Conservation (phyloP, 2,113 vertebrate genomes). For the Pomatorhinus ruficollis region DNA sequence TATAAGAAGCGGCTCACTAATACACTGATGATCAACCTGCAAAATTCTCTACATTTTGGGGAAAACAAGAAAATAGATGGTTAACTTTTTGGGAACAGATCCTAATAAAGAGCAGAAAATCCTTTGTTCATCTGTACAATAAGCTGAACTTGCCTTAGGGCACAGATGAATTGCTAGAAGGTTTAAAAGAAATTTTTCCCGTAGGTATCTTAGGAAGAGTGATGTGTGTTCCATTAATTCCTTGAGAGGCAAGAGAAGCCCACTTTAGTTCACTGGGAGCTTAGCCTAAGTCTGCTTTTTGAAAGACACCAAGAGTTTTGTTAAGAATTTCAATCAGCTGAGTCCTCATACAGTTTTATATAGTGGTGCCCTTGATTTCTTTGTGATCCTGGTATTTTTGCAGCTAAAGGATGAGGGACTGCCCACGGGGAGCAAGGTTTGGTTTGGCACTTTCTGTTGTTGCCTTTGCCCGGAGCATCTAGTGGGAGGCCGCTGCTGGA, state of each 20-base stretch:
- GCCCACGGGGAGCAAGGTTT: neutral
- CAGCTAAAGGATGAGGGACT: neutral
- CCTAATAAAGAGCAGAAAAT: neutral
- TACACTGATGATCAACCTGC: neutral
- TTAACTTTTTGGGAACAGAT: neutral
- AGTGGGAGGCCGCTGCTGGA: neutral
- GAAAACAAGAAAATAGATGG: neutral
- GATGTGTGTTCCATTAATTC: neutral
- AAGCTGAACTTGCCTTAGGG: neutral
- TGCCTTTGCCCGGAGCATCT: constrained; percentile 51
- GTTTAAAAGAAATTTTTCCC: neutral
- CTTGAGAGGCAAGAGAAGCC: neutral
- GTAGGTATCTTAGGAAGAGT: neutral
- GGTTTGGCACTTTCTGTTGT: constrained; percentile 47
- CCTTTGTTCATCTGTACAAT: neutral
- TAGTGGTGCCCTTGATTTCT: constrained; percentile 24
- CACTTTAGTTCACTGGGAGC: neutral
- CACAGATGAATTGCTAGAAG: neutral
- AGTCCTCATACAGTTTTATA: neutral
- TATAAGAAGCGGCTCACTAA: neutral
- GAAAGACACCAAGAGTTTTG: neutral
- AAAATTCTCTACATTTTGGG: neutral
- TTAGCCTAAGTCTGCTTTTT: neutral
- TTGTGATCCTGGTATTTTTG: constrained; percentile 14
- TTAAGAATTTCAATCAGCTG: constrained; percentile 4